phyloP scores from a whole-genome alignment of 2,797 vertebrate genomes.

The Oryzias dopingdopingensis region DNA sequence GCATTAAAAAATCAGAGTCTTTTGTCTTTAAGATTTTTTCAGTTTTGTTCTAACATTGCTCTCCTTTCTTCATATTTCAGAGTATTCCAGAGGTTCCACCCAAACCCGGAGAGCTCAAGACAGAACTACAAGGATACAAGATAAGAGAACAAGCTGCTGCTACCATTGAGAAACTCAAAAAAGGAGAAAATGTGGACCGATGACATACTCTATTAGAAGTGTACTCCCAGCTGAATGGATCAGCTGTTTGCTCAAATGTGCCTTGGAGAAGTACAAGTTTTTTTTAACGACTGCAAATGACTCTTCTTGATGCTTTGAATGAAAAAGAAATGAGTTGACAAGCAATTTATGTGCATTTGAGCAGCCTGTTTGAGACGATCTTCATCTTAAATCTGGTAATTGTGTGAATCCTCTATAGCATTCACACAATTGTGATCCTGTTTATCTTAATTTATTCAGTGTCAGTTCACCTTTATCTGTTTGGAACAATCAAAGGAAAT shows the following conservation, averaged over 20 bases:
- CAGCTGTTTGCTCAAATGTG: no score
- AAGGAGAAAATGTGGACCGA: slow-evolving; percentile 46
- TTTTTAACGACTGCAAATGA: no score
- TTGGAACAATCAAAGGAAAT: not conserved
- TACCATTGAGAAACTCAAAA: slow-evolving; percentile 28
- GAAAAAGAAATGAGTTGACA: no score
- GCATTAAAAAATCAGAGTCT: no score
- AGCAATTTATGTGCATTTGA: no score
- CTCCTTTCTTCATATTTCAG: slow-evolving; percentile 62
- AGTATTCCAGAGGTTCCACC: slow-evolving; percentile 90
- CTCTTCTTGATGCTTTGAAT: no score
- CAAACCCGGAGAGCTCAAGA: slow-evolving; percentile 88
- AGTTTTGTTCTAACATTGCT: not conserved
- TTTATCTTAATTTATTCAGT: no score
- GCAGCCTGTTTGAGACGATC: not conserved
- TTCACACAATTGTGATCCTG: no score
- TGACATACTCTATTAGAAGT: not conserved
- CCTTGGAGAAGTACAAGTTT: no score
- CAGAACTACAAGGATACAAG: slow-evolving; percentile 86
- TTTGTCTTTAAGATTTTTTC: no score
- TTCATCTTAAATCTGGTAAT: not conserved
- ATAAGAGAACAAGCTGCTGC: slow-evolving; percentile 50
- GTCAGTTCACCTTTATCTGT: not conserved
- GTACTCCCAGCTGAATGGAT: not conserved
- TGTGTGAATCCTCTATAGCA: no score